Evolutionary conservation across 2,113 vertebrate species (phyloP), one percentile per base, ranked within the genome.

Genomic region (Tychaedon coryphoeus): DNA sequence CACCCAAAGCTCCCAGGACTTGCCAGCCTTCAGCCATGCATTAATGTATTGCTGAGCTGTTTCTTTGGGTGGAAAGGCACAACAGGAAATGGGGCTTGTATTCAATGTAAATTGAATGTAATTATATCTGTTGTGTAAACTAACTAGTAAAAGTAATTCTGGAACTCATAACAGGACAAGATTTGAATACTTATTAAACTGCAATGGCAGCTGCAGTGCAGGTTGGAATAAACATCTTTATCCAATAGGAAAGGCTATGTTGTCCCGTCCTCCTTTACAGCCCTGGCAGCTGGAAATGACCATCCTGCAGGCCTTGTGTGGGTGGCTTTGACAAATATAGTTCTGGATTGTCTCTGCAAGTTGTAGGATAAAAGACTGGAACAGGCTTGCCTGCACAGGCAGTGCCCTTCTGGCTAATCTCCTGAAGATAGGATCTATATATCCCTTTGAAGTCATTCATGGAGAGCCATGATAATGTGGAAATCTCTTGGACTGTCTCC

Each of bases 121-220:
- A 94, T 93, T 91, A 92, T 43, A 62, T 85, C 40, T 85, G 82
- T 97, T 96, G 71, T 94, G 90, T 94, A 96, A 96, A 96, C 90
- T 61, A 71, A 75, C 60, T 12, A 47, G 67, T 74, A 67, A 76
- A 80, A 94, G 50, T 64, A 86, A 91, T 94, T 90, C 71, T 82
- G 81, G 71, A 92, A 53, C 64, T 88, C 64, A 47, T 64, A 95
- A 82, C 87, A 92, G 72, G 69, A 86, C 64, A 80, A 66, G 85
- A 88, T 96, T 88, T 90, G 92, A 90, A 92, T 95, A 36, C 72
- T 76, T 90, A 92, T 60, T 94, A 94, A 83, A 19, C 51, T 58
- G 88, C 88, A 90, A 77, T 72, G 61, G 60, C 33, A 36, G 67
- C 83, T 75, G 71, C 50, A 70, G 33, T 33, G 42, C 70, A 51